phyloP scores from a whole-genome alignment of 2,888 invertebrate species.

The Enchytraeus crypticus region DNA sequence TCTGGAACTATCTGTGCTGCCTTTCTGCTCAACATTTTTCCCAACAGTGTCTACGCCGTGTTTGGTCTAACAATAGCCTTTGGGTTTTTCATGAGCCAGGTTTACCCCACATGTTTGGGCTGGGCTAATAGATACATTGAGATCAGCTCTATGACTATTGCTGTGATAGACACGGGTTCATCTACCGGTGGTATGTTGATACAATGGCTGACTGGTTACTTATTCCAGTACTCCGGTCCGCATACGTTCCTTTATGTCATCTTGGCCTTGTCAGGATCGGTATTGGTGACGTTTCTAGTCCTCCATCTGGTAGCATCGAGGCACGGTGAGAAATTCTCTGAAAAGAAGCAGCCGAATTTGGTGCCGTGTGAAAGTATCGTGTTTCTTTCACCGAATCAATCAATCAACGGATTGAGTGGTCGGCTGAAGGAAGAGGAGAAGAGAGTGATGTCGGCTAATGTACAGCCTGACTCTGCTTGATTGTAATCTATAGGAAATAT shows the following conservation, averaged over 20 bases:
- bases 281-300: neutral
- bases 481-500: no score
- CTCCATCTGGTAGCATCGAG: neutral
- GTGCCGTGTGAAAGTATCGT: no score
- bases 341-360: no score
- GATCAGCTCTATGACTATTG: conserved; percentile 31
- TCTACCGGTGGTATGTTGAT: conserved; percentile 30
- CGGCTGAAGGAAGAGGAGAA: no score
- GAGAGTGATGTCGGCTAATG: no score
- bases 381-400: no score
- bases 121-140: conserved; percentile 32
- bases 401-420: no score
- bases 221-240: conserved; percentile 30
- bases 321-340: no score
- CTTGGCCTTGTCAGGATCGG: conserved; percentile 18
- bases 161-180: conserved; percentile 28
- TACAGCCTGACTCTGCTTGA: no score
- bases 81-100: conserved; percentile 29
- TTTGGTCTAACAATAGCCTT: conserved; percentile 29
- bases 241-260: conserved; percentile 28
- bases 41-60: conserved; percentile 19
- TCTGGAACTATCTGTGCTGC: conserved; percentile 23
- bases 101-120: conserved; percentile 32
- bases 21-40: conserved; percentile 28
- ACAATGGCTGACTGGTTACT: conserved; percentile 29